phyloP scores from a whole-genome alignment of 2,113 vertebrate genomes.

The Thalassoma bifasciatum region DNA sequence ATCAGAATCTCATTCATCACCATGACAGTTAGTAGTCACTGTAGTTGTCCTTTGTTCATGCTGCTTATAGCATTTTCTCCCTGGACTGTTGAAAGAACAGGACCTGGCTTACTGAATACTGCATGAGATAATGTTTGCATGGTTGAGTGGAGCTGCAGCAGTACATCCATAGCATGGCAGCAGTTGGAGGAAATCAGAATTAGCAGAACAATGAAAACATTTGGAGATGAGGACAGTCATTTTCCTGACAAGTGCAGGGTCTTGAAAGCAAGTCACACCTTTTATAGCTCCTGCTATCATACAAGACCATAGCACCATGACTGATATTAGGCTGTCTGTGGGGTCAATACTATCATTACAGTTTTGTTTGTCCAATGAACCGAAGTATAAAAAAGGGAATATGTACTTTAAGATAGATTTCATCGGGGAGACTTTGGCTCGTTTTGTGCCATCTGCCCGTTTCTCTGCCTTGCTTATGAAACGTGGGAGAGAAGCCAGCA shows the following conservation, averaged over 20 bases:
- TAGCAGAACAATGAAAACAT: conserved; percentile 2
- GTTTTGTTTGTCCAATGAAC: conserved; percentile 13
- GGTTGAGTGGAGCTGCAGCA: conserved; percentile 52
- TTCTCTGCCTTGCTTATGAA: conserved; percentile 32
- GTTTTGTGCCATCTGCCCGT: conserved; percentile 29
- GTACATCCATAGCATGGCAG: conserved; percentile 5
- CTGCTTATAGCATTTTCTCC: conserved; percentile 50
- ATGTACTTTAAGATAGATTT: conserved; percentile 21
- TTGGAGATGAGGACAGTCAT: not conserved
- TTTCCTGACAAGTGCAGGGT: conserved; percentile 2
- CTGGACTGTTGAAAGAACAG: conserved; percentile 28
- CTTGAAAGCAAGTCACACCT: conserved; percentile 36
- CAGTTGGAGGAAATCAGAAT: conserved; percentile 9
- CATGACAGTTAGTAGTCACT: conserved; percentile 20
- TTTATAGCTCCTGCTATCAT: conserved; percentile 24
- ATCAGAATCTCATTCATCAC: conserved; percentile 2
- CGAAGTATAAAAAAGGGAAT: conserved; percentile 1
- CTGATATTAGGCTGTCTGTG: conserved; percentile 6
- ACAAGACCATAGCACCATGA: not conserved
- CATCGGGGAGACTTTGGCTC: not conserved
- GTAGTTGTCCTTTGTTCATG: conserved; percentile 24
- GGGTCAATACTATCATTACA: not conserved
- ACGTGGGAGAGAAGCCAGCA: conserved; percentile 12
- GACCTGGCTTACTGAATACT: conserved; percentile 69
- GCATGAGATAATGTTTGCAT: conserved; percentile 70